phyloP scores from a whole-genome alignment of 1,140 invertebrate genomes.

The Rhagoletis pomonella region DNA sequence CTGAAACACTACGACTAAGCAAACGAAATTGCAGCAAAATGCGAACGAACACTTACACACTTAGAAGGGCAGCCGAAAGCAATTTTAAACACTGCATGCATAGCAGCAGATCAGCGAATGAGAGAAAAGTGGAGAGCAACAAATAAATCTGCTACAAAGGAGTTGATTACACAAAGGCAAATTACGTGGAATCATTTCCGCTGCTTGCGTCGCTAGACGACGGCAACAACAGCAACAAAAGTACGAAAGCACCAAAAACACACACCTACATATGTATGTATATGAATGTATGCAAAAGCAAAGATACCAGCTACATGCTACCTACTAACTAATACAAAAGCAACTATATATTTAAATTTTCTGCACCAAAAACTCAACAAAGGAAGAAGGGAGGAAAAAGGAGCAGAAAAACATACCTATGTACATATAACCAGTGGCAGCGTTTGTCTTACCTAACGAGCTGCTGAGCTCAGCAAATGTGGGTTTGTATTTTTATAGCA shows the following conservation, averaged over 20 bases:
- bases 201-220: slow-evolving; percentile 58
- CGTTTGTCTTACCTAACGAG: slow-evolving; percentile 35
- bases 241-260: neutral
- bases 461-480: neutral
- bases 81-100: slow-evolving; percentile 2
- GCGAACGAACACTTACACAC: neutral
- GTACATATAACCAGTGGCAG: neutral
- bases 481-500: slow-evolving; percentile 36
- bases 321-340: slow-evolving; percentile 28
- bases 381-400: no score
- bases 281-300: neutral
- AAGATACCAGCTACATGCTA: neutral
- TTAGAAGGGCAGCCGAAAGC: neutral
- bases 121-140: neutral
- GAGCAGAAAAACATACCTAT: neutral
- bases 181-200: slow-evolving; percentile 74
- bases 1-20: neutral
- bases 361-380: no score
- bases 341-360: neutral
- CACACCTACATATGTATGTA: no score
- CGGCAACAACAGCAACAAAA: slow-evolving; percentile 18
- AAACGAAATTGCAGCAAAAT: neutral
- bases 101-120: neutral
- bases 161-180: slow-evolving; percentile 74
- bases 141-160: slow-evolving; percentile 61